These are phyloP conservation scores for Chiloscyllium punctatum DNA, from an alignment of 2,797 vertebrate genomes.

Conservation along the genomic window DNA sequence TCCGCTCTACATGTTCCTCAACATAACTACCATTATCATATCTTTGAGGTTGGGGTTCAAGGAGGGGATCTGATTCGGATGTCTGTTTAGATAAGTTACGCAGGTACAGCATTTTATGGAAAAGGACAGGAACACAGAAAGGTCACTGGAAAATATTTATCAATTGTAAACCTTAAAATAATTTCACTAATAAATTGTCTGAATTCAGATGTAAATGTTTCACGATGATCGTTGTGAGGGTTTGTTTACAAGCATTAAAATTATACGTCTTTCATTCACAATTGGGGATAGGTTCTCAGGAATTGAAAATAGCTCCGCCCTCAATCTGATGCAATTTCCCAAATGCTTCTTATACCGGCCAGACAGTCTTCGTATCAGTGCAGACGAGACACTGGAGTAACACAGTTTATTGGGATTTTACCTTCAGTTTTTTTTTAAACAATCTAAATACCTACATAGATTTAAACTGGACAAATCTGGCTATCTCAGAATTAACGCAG, in stretches of 20 bases:
- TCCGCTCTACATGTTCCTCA: background rate
- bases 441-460: background rate
- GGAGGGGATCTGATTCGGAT: background rate
- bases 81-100: too few species aligned
- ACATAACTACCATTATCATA: background rate
- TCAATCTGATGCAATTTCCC: background rate
- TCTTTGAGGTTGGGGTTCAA: background rate
- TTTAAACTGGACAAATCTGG: background rate
- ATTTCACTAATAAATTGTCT: background rate
- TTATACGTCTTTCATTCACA: background rate
- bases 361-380: background rate
- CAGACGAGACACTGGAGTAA: background rate
- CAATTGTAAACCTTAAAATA: background rate
- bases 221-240: background rate
- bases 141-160: background rate
- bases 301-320: background rate
- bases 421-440: background rate
- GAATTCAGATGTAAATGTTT: background rate
- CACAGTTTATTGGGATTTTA: background rate
- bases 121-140: background rate
- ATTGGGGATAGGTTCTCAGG: too few species aligned
- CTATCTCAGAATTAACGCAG: background rate
- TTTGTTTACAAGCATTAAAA: conserved; percentile 29
- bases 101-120: background rate
- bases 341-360: background rate